Base-by-base conservation (phyloP, 2,797 vertebrate species). In the Etheostoma nigrum region DNA sequence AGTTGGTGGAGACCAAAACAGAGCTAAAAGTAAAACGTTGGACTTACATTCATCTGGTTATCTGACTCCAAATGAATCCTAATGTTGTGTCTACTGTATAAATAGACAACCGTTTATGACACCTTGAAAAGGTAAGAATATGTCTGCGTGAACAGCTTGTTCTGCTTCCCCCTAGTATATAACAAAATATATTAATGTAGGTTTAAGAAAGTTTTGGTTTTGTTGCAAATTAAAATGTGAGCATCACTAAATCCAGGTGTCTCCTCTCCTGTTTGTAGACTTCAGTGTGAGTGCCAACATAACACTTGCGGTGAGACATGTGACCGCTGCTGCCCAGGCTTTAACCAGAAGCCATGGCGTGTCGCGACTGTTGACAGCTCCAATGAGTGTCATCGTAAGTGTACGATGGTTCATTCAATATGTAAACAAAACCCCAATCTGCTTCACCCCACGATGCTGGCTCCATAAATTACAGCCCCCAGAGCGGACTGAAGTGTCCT, bases 251-350 rank as follows among this genome's bases (percentile, higher is more conserved):
- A 63, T 69, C 19, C 63, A 42, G 5, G 54, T 74, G 12, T 81
- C 47, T 77, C 8, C 1, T 77, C 23, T 72, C 30, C 36, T 78
- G 25, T 68, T 74, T 79, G 21, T 76, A 99, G 98, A 76, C 96
- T 95, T 81, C 95, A 93, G 44, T 99, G 97, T 71, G 92, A 96
- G 75, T 99, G 97, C 88, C 95, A 94, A 62, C 97, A 98, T 89
- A 97, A 98, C 86, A 98, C 97, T 76, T 98, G 97, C 25, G 97
- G 97, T 2, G 95, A 96, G 82, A 97, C 95, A 15, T 99, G 97
- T 88, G 95, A 96, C 82, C 95, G 1, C 82, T 99, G 98, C 91
- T 99, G 98, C 62, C 92, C 94, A 0, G 97, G 96, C 19, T 97
- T 96, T 84, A 93, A 96, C 76, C 97, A 99, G 93, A 96, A 95